Evolutionary conservation across 2,113 vertebrate species (phyloP), one percentile per base, ranked within the genome.

Genomic region (Rhizomys pruinosus): DNA sequence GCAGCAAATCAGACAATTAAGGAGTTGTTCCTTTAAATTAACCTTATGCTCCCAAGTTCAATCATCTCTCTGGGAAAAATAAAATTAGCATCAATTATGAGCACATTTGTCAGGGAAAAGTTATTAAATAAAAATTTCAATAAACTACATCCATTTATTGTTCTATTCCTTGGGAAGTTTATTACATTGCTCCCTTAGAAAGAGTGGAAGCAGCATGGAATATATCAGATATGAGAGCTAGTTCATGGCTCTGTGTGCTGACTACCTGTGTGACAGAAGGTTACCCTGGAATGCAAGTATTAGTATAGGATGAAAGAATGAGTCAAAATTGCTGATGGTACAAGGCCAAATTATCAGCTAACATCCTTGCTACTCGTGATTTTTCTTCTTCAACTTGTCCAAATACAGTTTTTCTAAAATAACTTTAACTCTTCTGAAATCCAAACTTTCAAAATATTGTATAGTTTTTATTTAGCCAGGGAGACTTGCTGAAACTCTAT

Each of bases 61-160:
- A 25, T 52, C 42, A 39, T 13, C 5, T 79, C 82, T 81, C 52
- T 57, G 64, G 19, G 55, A 57, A 71, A 93, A 77, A 78, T 37
- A 25, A 84, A 93, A 93, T 87, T 64, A 90, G 27, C 68, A 34
- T 81, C 42, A 71, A 52, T 77, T 66, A 78, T 57, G 8, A 82
- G 77, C 27, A 81, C 84, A 78, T 32, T 22, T 77, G n/a, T 72
- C 13, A 37, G 42, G 52, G 42, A 37, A 68, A 87, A 55, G 7
- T 87, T 82, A 95, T 47, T 91, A 84, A 77, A 71, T 63, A 87
- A 87, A 55, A 47, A 44, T 59, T 71, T 22, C 57, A 87, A 72
- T 87, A 87, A 91, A 81, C 80, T 64, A 7, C 25, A 32, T 61
- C 11, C 29, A 80, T 25, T 80, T 86, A 76, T 37, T 55, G 12